Evolutionary conservation across 2,113 vertebrate genomes (phyloP).

Genomic region (Procavia capensis): DNA sequence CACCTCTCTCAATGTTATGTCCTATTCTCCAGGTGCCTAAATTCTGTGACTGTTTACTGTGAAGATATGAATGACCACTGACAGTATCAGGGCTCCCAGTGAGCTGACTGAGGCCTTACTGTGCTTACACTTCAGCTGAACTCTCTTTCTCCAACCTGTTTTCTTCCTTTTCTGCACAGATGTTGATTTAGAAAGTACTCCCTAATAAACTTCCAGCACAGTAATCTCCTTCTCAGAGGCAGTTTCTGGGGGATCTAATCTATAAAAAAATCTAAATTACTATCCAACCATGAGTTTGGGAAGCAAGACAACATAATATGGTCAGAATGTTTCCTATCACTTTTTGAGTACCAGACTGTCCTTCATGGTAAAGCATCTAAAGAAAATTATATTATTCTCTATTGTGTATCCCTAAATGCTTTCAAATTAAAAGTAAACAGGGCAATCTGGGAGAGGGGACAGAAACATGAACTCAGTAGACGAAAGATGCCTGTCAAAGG

Average conservation of each 20-base stretch:
- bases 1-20: background rate
- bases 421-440: slow-evolving; percentile 23
- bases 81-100: background rate
- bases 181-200: background rate
- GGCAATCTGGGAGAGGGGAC: background rate
- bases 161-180: background rate
- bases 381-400: background rate
- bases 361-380: background rate
- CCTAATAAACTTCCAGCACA: background rate
- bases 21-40: background rate
- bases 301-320: background rate
- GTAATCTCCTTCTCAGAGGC: background rate
- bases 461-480: background rate
- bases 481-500: background rate
- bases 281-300: background rate
- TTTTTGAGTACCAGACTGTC: background rate
- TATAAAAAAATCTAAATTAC: background rate
- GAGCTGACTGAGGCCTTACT: background rate
- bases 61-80: background rate
- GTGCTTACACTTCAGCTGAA: background rate
- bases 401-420: background rate
- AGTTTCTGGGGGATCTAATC: background rate
- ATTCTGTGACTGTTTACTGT: background rate
- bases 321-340: background rate
- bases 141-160: background rate